Percentiles rank a stretch among this genome's conserved stretches.
Evolutionary conservation across 2,888 invertebrate species (phyloP).

Genomic region (Anoplius nigerrimus): DNA sequence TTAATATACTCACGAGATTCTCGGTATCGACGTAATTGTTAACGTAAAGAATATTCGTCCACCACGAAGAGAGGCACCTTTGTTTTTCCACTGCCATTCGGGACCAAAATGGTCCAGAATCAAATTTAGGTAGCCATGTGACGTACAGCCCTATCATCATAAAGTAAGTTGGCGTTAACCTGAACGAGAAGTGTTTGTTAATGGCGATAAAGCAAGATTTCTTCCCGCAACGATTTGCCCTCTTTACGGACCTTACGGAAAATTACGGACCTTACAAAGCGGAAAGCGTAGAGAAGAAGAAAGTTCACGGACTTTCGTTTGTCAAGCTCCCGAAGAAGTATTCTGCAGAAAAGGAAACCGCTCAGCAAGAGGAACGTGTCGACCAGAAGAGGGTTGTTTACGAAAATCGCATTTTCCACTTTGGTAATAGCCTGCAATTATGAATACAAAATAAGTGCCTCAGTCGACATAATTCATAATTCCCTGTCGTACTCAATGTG

Average conservation of each 20-base stretch:
- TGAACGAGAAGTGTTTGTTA: slow-evolving; percentile 59
- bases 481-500: not conserved
- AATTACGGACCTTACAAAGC: slow-evolving; percentile 80
- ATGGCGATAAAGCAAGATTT: slow-evolving; percentile 16
- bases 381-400: slow-evolving; percentile 83
- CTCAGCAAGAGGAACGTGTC: slow-evolving; percentile 84
- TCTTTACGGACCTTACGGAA: not conserved
- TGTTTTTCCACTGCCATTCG: slow-evolving; percentile 76
- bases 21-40: slow-evolving; percentile 85
- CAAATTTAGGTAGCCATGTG: slow-evolving; percentile 83
- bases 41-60: slow-evolving; percentile 84
- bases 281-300: slow-evolving; percentile 79
- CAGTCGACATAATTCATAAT: not conserved
- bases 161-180: slow-evolving; percentile 85
- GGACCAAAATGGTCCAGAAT: slow-evolving; percentile 86
- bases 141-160: slow-evolving; percentile 84
- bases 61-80: slow-evolving; percentile 83
- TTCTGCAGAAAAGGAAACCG: slow-evolving; percentile 82
- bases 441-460: not conserved
- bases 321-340: slow-evolving; percentile 82
- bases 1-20: slow-evolving; percentile 76
- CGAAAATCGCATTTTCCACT: slow-evolving; percentile 79
- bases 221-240: too few species aligned
- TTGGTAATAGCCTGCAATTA: slow-evolving; percentile 77
- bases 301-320: slow-evolving; percentile 80